Conservation (phyloP, 2,888 invertebrate species). For the Pelosia muscerda region DNA sequence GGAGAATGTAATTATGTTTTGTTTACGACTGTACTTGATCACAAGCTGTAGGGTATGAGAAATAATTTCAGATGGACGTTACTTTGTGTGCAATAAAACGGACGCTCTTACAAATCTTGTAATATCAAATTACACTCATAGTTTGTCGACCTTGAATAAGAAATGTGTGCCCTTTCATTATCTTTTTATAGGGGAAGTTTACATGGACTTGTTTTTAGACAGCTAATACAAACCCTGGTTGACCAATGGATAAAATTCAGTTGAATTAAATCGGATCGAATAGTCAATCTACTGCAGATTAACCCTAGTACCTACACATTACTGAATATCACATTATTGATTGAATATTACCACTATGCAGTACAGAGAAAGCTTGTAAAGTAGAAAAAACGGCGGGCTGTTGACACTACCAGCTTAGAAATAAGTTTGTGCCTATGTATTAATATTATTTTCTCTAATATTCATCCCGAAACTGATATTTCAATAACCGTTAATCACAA, state of each 20-base stretch:
- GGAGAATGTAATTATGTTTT: conserved; percentile 43
- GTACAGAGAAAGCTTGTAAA: no score
- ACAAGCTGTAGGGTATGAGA: conserved; percentile 23
- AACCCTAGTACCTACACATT: neutral
- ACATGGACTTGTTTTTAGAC: neutral
- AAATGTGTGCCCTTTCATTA: neutral
- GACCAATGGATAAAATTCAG: no score
- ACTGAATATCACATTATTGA: neutral
- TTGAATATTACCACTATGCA: neutral
- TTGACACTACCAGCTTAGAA: no score
- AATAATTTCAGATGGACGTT: neutral
- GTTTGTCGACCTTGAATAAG: neutral
- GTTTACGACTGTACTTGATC: conserved; percentile 39
- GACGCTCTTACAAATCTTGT: neutral
- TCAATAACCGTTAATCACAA: conserved; percentile 16
- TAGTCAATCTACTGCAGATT: no score
- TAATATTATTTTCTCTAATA: neutral
- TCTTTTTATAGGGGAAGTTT: neutral
- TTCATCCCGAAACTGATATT: neutral
- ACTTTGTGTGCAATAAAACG: neutral
- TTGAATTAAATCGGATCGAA: no score
- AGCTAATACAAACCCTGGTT: no score
- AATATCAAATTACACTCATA: neutral
- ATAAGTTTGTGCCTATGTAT: neutral
- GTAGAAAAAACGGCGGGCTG: no score